A percentile compares a stretch with the other conserved stretches of the same genome.
Conservation (phyloP, 2,113 vertebrate genomes). For the Eurystomus gularis region DNA sequence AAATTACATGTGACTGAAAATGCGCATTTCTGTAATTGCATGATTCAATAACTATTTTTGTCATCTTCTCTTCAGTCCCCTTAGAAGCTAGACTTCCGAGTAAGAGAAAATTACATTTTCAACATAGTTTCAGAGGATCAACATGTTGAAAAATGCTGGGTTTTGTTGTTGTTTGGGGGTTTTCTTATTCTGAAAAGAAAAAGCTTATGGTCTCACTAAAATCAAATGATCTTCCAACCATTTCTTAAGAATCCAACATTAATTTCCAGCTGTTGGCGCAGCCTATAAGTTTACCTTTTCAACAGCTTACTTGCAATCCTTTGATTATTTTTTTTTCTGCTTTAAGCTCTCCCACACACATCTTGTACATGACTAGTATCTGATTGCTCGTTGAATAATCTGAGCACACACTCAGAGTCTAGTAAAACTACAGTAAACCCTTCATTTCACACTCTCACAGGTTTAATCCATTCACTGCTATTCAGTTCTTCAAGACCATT, state of each 20-base stretch:
- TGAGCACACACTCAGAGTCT: not conserved
- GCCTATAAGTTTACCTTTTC: not conserved
- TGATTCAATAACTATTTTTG: not conserved
- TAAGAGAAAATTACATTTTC: not conserved
- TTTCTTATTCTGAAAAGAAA: not conserved
- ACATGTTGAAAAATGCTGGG: not conserved
- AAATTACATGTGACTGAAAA: not conserved
- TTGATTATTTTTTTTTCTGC: not conserved
- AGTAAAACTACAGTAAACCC: not conserved
- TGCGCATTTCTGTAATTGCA: not conserved
- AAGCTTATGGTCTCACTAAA: not conserved
- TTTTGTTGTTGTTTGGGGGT: not conserved
- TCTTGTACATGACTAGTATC: not conserved
- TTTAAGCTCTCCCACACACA: not conserved
- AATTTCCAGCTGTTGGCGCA: not conserved
- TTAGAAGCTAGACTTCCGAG: not conserved
- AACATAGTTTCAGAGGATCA: not conserved
- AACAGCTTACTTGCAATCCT: not conserved
- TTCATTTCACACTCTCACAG: not conserved
- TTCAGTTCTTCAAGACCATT: not conserved
- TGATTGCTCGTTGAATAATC: not conserved
- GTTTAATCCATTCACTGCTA: not conserved
- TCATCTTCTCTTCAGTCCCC: not conserved
- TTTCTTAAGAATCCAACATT: not conserved
- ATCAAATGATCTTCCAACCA: not conserved